These are phyloP conservation scores for Leptosomus discolor DNA, from an alignment of 2,113 vertebrate genomes.

Conservation along the genomic window DNA sequence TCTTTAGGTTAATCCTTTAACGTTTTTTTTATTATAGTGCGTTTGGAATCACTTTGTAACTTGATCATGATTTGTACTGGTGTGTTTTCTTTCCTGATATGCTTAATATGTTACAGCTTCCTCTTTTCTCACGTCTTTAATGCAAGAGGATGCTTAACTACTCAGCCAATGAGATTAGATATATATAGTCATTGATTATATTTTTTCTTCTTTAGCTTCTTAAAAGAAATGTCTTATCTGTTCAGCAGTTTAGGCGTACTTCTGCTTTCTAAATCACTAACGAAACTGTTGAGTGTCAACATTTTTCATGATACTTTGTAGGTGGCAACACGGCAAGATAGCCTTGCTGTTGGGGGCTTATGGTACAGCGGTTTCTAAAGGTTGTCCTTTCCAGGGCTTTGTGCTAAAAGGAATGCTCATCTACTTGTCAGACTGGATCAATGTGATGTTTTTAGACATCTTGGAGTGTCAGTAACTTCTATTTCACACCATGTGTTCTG, in stretches of 20 bases:
- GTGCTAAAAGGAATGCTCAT: not conserved
- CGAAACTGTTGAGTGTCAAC: fast-evolving
- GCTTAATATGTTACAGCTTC: conserved; percentile 39
- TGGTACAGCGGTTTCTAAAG: not conserved
- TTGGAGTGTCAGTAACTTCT: conserved; percentile 1
- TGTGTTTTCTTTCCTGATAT: conserved; percentile 22
- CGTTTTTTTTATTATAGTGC: conserved; percentile 41
- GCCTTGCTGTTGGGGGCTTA: not conserved
- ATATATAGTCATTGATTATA: not conserved
- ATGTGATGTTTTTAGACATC: conserved; percentile 35
- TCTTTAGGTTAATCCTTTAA: conserved; percentile 64
- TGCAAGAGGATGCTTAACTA: not conserved
- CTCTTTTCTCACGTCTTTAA: conserved; percentile 23
- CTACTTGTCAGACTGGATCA: conserved; percentile 24
- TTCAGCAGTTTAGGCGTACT: not conserved
- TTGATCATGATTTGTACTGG: conserved; percentile 66
- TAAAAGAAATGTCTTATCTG: not conserved
- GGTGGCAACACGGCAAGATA: not conserved
- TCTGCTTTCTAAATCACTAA: not conserved
- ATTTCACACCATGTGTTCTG: not conserved
- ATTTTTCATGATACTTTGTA: not conserved
- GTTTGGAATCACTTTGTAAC: conserved; percentile 67
- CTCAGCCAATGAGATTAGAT: not conserved
- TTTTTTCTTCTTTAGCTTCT: not conserved
- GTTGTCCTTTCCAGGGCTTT: not conserved